Base-by-base conservation (phyloP, 92 coral and sea anemone species). In the Parazoanthus swiftii region DNA sequence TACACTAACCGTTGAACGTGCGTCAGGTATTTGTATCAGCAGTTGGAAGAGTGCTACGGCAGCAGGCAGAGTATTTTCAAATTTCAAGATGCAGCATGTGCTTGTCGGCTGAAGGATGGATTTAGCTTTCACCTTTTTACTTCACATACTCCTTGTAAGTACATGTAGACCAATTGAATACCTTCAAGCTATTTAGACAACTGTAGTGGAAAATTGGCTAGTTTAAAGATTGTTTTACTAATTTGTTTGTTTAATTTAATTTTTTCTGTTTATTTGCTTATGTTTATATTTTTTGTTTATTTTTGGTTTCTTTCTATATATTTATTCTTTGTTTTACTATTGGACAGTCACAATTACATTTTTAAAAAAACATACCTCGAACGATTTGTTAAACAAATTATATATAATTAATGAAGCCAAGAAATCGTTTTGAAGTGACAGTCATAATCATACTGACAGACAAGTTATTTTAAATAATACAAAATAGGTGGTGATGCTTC, bases 141-240 rank as follows among this genome's bases (percentile, higher is more conserved):
- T 37, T 97, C 99, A 20, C 99, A 97, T 72, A 95, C 98, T 46
- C 99, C 99, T 33, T 97, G 99, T 97, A 85, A 95, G 99, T 92
- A 74, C 38, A 29, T 29, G 33, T 39, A 23, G 7, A 11, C 11
- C 23, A 38, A 10, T 51, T 36, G 16, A 43, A 50, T 15, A 63
- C 70, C 15, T 63, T 5, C n/a, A 38, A 37, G 4, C n/a, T 37
- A 18, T 8, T 36, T 10, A 74, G 29, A 74, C 6, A 25, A 85
- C 18, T 73, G 23, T 82, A 66, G 50, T 63, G 21, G 1, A 54
- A 11, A 14, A 13, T 54, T 54, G 16, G 59, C 59, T 20, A 29
- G 33, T 29, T 63, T 63, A 63, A 63, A 63, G n/a, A 63, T 18
- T 58, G 16, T 14, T 18, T 63, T 18, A 63, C 6, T 21, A 2